Conservation (phyloP, 2,113 vertebrate genomes). For the Enhydra lutris region DNA sequence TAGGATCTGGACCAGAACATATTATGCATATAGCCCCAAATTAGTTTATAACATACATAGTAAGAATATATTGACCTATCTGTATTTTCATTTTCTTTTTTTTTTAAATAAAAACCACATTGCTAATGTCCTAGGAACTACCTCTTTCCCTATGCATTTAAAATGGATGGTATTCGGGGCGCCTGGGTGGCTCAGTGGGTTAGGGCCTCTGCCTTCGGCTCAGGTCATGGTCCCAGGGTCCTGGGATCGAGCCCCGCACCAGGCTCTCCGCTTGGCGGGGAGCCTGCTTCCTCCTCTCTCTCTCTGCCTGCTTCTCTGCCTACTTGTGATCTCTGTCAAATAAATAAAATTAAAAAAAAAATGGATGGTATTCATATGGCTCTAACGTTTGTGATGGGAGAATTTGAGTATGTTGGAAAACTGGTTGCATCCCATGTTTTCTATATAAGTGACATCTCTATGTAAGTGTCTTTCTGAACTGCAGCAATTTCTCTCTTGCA, state of each 20-base stretch:
- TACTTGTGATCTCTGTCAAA: too few species aligned
- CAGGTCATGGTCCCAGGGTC: too few species aligned
- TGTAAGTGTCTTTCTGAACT: not conserved
- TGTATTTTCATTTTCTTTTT: not conserved
- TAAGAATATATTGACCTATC: not conserved
- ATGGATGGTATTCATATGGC: not conserved
- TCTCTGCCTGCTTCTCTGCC: too few species aligned
- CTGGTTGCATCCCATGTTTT: not conserved
- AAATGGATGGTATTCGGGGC: not conserved
- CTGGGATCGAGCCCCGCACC: too few species aligned
- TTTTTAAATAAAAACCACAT: not conserved
- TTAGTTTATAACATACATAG: not conserved
- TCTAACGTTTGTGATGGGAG: not conserved
- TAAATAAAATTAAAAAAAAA: too few species aligned
- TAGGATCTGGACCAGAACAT: not conserved
- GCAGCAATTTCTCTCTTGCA: constrained; percentile 40
- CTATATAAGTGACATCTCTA: constrained; percentile 18
- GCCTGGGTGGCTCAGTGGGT: too few species aligned
- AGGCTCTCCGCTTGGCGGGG: too few species aligned
- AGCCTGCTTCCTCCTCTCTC: too few species aligned
- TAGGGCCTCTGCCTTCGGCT: too few species aligned
- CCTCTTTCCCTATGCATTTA: not conserved
- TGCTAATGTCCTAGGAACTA: not conserved
- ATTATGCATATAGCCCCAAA: not conserved
- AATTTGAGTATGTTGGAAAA: not conserved